Conservation (phyloP, 2,113 vertebrate genomes). For the Setophaga kirtlandii region DNA sequence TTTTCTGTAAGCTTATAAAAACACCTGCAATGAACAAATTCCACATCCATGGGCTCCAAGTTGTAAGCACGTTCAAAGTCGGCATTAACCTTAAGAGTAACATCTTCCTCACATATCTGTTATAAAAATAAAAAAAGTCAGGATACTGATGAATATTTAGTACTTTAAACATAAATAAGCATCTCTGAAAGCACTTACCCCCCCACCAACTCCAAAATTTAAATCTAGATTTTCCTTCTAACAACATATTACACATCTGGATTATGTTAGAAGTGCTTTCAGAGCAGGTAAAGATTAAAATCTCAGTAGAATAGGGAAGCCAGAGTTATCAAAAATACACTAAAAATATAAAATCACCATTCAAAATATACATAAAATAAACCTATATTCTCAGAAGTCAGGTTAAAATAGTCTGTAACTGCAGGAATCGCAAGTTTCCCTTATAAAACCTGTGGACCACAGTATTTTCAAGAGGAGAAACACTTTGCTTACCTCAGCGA, state of each 20-base stretch:
- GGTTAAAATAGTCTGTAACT: not conserved
- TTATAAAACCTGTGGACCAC: not conserved
- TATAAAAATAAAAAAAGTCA: not conserved
- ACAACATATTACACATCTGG: not conserved
- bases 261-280: not conserved
- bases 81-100: constrained; percentile 83
- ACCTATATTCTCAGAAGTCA: not conserved
- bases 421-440: not conserved
- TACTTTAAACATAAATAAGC: not conserved
- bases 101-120: constrained; percentile 86
- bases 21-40: constrained; percentile 89
- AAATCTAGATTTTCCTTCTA: not conserved
- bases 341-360: not conserved
- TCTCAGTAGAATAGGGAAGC: not conserved
- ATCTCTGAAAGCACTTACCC: not conserved
- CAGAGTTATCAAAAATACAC: not conserved
- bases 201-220: not conserved
- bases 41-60: constrained; percentile 90
- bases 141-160: not conserved
- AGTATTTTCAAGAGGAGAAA: not conserved
- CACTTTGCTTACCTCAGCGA: constrained; percentile 80
- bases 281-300: not conserved
- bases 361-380: not conserved
- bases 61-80: constrained; percentile 85
- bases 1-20: not conserved